These are phyloP conservation scores for Acanthiza pusilla DNA, from an alignment of 2,797 vertebrate genomes.

Conservation along the genomic window DNA sequence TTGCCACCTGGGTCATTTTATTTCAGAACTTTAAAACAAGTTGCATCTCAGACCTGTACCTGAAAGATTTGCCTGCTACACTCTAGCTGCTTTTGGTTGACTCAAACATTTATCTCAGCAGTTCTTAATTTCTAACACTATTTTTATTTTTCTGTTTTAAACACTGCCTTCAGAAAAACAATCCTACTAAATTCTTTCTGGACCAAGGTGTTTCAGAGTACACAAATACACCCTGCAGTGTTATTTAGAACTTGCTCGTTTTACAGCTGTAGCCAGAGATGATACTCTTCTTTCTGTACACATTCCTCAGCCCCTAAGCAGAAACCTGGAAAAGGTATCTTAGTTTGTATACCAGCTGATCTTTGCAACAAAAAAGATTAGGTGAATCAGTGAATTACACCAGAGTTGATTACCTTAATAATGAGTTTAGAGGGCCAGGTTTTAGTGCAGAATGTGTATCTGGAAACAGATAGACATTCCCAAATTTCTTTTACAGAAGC, in stretches of 20 bases:
- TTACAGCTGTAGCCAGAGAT: neutral
- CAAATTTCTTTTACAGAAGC: neutral
- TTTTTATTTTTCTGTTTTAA: neutral
- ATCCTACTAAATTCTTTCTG: neutral
- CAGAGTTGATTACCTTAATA: neutral
- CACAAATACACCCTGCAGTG: fast-evolving
- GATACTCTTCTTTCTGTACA: neutral
- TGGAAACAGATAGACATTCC: neutral
- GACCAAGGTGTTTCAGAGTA: neutral
- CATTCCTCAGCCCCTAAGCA: neutral
- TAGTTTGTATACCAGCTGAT: neutral
- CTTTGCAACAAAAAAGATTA: neutral
- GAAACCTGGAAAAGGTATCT: neutral
- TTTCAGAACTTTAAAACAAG: neutral
- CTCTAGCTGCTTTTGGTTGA: neutral
- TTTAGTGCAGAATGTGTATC: neutral
- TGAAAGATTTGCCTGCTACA: neutral
- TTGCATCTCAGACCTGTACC: neutral
- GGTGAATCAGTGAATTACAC: neutral
- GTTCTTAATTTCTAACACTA: neutral
- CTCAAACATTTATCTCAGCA: neutral
- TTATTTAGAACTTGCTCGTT: neutral
- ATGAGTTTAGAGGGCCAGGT: neutral
- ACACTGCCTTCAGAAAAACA: neutral
- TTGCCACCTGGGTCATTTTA: neutral